Conservation (phyloP, 2,888 invertebrate species). For the Tuberolachnus salignus region DNA sequence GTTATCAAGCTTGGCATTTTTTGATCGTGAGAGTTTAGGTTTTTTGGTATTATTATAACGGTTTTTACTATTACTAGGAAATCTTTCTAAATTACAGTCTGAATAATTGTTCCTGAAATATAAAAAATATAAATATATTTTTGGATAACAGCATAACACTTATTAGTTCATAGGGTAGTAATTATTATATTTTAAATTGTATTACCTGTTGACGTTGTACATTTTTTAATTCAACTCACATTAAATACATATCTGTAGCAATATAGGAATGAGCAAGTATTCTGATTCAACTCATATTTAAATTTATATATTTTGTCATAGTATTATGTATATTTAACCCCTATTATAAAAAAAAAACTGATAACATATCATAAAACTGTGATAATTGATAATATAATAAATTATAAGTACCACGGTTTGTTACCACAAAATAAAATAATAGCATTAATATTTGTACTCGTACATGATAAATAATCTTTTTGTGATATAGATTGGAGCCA, state of each 20-base stretch:
- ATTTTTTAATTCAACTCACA: background rate
- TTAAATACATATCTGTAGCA: background rate
- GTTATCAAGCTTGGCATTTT: constrained; percentile 23
- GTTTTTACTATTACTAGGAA: constrained; percentile 19
- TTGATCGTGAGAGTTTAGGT: constrained; percentile 16
- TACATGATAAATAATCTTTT: too few species aligned
- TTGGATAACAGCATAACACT: background rate
- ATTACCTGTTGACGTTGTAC: constrained; percentile 29
- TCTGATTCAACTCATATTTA: too few species aligned
- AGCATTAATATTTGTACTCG: too few species aligned
- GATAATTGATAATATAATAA: too few species aligned
- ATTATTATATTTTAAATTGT: background rate
- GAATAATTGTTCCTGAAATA: constrained; percentile 28
- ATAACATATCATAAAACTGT: too few species aligned
- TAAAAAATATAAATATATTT: background rate
- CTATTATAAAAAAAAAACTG: too few species aligned
- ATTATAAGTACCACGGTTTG: too few species aligned
- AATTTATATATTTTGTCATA: too few species aligned
- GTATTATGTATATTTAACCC: too few species aligned
- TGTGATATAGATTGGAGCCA: too few species aligned
- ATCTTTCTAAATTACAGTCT: constrained; percentile 21
- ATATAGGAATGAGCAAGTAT: background rate
- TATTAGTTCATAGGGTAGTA: background rate
- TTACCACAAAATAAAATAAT: too few species aligned
- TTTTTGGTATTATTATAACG: constrained; percentile 22